Conservation (phyloP, 2,888 invertebrate species). For the Heliconius charithonia region DNA sequence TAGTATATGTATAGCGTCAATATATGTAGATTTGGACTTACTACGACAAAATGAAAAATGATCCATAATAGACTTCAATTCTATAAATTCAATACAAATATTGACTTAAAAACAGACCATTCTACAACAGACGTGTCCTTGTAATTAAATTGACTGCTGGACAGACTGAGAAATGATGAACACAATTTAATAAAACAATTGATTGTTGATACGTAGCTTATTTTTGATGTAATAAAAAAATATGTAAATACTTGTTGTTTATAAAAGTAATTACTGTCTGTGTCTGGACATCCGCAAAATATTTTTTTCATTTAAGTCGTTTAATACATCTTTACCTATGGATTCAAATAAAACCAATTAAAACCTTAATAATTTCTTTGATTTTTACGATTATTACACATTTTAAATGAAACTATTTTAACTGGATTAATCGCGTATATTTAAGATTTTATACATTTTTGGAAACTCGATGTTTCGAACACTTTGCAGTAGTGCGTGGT, state of each 20-base stretch:
- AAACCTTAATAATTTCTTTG: too few species aligned
- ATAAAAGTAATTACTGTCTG: background rate
- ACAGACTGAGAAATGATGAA: conserved; percentile 11
- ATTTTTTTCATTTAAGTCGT: background rate
- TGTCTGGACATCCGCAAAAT: background rate
- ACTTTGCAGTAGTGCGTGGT: too few species aligned
- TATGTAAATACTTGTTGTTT: background rate
- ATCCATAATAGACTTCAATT: background rate
- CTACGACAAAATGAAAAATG: too few species aligned
- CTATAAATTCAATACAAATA: background rate
- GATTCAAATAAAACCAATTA: too few species aligned
- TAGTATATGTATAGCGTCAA: too few species aligned
- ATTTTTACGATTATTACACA: too few species aligned
- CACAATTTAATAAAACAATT: background rate
- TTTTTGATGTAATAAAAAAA: background rate
- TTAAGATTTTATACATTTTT: too few species aligned
- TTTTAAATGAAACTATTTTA: too few species aligned
- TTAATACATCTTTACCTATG: too few species aligned
- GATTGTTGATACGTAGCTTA: background rate
- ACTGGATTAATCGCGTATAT: too few species aligned
- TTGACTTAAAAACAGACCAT: background rate
- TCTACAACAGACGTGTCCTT: conserved; percentile 8
- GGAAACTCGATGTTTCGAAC: too few species aligned
- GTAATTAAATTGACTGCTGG: conserved; percentile 2
- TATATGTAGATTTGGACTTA: too few species aligned